Conservation (phyloP, 2,113 vertebrate genomes). For the Mirza zaza region DNA sequence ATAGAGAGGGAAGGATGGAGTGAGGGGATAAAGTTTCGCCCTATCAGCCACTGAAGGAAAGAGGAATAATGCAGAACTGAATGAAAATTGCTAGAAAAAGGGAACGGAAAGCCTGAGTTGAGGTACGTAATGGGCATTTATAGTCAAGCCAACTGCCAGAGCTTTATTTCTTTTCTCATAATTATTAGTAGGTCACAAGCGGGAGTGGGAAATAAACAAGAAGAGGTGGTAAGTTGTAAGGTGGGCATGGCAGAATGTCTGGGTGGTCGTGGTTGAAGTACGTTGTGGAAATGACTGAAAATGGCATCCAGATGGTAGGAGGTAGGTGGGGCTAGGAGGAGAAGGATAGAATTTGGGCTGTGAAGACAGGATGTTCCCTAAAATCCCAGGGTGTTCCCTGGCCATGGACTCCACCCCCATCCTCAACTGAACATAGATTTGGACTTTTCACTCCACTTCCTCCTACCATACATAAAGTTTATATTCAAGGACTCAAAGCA, state of each 20-base stretch:
- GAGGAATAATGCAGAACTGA: neutral
- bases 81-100: neutral
- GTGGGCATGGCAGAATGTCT: neutral
- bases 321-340: neutral
- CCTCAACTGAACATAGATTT: neutral
- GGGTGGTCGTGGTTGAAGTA: neutral
- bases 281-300: neutral
- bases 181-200: neutral
- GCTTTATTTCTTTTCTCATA: conserved; percentile 1
- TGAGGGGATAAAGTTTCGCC: neutral
- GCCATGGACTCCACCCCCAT: neutral
- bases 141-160: neutral
- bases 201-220: neutral
- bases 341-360: neutral
- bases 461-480: neutral
- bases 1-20: neutral
- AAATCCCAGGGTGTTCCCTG: neutral
- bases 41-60: neutral
- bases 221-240: neutral
- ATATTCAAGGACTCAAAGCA: neutral
- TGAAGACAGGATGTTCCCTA: neutral
- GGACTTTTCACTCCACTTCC: neutral
- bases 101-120: neutral
- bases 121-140: conserved; percentile 14
- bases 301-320: neutral